Evolutionary conservation across 2,113 vertebrate genomes (phyloP), one percentile per base, ranked within the genome.

Genomic region (Mormyrus lacerda): DNA sequence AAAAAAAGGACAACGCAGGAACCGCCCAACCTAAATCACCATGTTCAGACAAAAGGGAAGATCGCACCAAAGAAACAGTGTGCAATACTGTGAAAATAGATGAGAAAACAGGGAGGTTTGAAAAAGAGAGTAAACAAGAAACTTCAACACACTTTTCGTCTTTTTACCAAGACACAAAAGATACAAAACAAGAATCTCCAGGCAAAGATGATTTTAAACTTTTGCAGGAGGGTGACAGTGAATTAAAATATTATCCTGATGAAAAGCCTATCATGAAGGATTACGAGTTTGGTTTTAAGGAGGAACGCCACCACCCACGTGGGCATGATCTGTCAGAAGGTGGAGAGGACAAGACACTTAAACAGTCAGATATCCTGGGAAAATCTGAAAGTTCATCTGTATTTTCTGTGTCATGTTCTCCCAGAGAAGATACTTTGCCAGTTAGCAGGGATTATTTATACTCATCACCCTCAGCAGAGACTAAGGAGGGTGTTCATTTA

Each of bases 181-280:
- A 95, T 44, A 90, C 91, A 8, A 92, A 88, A 85, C 90, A 91
- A 19, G 87, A 86, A 58, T 90, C 86, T 3, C 2, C 89, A 24
- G 53, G 45, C 85, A 91, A 92, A 90, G 89, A 87, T 76, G 90
- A 92, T 76, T 89, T 90, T 91, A 47, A 45, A 1, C 73, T 83
- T 44, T 90, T 87, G 85, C 91, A 89, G 31, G 91, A 91, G 89
- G 90, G 90, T 31, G 91, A 92, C 50, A 91, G 92, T 15, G 89
- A 93, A 6, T 95, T 95, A n/a, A 96, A 96, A 89, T 95, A 95
- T 48, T 94, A 94, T 86, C 95, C 95, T 0, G 94, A 96, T 89
- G 96, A 96, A 92, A 95, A 95, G 73, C 94, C 94, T 0, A 84
- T 94, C 39, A 90, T 92, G 15, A 93, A 93, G 90, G 93, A 93